Base-by-base conservation (phyloP, 2,797 vertebrate species). In the Dipus sagitta region DNA sequence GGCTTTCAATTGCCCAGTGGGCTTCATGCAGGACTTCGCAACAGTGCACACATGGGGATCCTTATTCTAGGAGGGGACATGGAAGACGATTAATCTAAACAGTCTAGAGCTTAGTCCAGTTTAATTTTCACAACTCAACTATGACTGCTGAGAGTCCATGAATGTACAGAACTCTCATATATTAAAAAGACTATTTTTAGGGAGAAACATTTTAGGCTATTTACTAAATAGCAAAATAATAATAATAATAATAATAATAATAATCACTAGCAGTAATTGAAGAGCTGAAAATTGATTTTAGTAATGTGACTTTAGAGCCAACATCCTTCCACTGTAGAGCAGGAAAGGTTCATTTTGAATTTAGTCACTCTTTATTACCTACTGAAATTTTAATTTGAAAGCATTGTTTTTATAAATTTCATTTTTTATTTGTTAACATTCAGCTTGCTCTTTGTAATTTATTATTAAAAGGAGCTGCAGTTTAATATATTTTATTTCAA, bases 351-450 rank as follows among this genome's bases (percentile, higher is more conserved):
- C 10, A 71, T 34, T 92, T 86, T 65, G 18, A 92, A 78, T 4
- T 85, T 67, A 26, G 9, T 47, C 68, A 88, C 65, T 92, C 20
- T 94, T 80, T 23, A 62, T 2, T 11, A 2, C 1, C 0, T 60
- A 47, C 2, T 79, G 77, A 67, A 81, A 6, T 81, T 94, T 94
- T 74, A 86, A 80, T n/a, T 90, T 93, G 28, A 23, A 74, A 76
- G 2, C 14, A 72, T 26, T 47, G 18, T 65, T 58, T 76, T 82
- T 28, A 81, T 75, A 71, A 3, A 26, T 67, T 84, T 67, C n/a
- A 78, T 58, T 77, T 77, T 86, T 78, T 58, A 77, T 92, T 81
- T 92, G 6, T 86, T 93, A 34, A 14, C 76, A 90, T 42, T 93
- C 67, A 65, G 38, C 75, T 96, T 72, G 3, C 26, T 91, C 3